Percentiles rank a stretch among this genome's conserved stretches.
Evolutionary conservation across 2,888 invertebrate species (phyloP).

Genomic region (Nemurella pictetii): DNA sequence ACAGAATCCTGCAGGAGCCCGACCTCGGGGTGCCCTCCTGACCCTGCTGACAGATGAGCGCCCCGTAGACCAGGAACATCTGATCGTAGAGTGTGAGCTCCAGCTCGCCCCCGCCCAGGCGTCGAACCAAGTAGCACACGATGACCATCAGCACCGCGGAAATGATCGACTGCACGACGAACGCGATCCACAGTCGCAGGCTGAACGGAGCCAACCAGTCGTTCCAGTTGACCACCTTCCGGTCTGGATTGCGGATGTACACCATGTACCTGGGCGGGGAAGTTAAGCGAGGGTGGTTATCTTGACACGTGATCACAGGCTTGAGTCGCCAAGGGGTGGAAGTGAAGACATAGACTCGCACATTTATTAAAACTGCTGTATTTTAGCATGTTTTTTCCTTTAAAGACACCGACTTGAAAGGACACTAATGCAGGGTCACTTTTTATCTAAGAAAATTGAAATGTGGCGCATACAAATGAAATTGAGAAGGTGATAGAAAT

Average conservation of each 20-base stretch:
- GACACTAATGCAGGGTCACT: too few species aligned
- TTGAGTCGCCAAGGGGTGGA: too few species aligned
- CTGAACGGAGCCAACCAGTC: slow-evolving; percentile 28
- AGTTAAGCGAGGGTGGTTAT: too few species aligned
- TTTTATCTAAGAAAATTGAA: too few species aligned
- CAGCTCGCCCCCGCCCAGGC: slow-evolving; percentile 2
- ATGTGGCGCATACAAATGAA: too few species aligned
- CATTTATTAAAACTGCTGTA: too few species aligned
- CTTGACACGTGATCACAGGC: too few species aligned
- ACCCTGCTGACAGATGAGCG: slow-evolving; percentile 24
- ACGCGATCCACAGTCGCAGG: slow-evolving; percentile 11
- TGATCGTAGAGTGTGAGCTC: slow-evolving; percentile 15
- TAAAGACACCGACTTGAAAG: too few species aligned
- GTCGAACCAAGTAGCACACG: slow-evolving; percentile 11
- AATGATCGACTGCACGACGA: slow-evolving; percentile 1
- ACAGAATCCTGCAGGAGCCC: slow-evolving; percentile 20
- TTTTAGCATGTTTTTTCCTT: too few species aligned
- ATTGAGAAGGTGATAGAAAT: too few species aligned
- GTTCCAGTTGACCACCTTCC: slow-evolving; percentile 22
- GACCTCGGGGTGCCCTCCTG: slow-evolving; percentile 18
- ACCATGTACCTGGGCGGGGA: not conserved
- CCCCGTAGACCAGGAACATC: slow-evolving; percentile 20
- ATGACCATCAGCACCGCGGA: slow-evolving; percentile 21
- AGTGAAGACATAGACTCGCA: too few species aligned
- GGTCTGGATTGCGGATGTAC: slow-evolving; percentile 12